Base-by-base conservation (phyloP, 2,888 invertebrate genomes). In the Hemithea aestivaria region DNA sequence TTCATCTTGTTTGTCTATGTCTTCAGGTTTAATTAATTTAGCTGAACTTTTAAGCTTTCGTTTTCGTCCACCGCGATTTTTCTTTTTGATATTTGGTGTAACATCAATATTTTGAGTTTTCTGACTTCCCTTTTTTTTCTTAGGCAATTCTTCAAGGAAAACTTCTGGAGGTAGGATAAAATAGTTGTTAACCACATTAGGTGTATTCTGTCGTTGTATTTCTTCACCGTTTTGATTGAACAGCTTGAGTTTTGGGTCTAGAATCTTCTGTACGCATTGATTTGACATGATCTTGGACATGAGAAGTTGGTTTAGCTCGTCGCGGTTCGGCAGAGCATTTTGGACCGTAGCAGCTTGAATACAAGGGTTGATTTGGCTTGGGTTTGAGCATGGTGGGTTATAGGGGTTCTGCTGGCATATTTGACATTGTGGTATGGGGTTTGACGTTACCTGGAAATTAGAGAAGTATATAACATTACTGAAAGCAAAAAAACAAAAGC, bases 131-230 rank as follows among this genome's bases (percentile, higher is more conserved):
- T 16, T 16, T 16, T 16, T 16, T 16, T 16, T 16, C 16, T 16
- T 16, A 16, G 16, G 16, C 10, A 22, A 21, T 1, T 7, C 4
- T 20, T 8, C 8, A 0, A 27, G 45, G 1, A 57, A 47, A 39
- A 57, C 52, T 7, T 62, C 64, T 6, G 64, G 48, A 7, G 73
- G 66, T 26, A 66, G 27, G 25, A 64, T 56, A 26, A 64, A 62
- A 43, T 76, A 71, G 46, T 72, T 75, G 40, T 67, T 73, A 0
- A 68, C 49, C 2, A 66, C 43, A 49, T 65, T 68, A 3, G 68
- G 60, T 2, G 45, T 32, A 24, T 35, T 53, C 10, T 45, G 38
- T 20, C 41, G 37, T 7, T 48, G 49, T 11, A 48, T 45, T 29
- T 63, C 57, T 21, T 50, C 32, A 6, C 55, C 62, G 54, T 68